Conservation (phyloP, 2,888 invertebrate genomes). For the Leptinotarsa peninsularis region DNA sequence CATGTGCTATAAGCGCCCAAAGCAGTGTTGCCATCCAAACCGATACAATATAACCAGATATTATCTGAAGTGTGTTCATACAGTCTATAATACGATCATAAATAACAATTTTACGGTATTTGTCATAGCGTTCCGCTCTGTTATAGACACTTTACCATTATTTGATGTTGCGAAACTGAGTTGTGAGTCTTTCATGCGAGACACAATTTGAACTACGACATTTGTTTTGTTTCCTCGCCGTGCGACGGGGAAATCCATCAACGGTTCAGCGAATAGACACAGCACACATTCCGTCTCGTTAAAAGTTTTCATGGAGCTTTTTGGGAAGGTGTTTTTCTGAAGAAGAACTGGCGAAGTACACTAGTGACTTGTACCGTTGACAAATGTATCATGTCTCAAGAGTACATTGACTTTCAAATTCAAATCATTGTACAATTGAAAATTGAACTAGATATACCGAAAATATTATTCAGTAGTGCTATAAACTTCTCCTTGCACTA, state of each 20-base stretch:
- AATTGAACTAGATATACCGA: too few relatives aligned
- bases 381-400: too few relatives aligned
- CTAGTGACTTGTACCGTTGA: too few relatives aligned
- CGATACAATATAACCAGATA: constrained; percentile 41
- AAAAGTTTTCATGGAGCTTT: neutral
- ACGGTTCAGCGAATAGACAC: neutral
- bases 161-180: constrained; percentile 42
- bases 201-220: neutral
- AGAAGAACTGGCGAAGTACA: too few relatives aligned
- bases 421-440: too few relatives aligned
- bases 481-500: too few relatives aligned
- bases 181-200: constrained; percentile 11
- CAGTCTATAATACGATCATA: constrained; percentile 44
- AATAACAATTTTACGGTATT: constrained; percentile 51
- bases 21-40: constrained; percentile 32
- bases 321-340: too few relatives aligned
- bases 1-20: constrained; percentile 20
- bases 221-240: constrained; percentile 2
- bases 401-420: too few relatives aligned
- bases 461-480: too few relatives aligned
- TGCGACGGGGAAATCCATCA: neutral
- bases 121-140: constrained; percentile 43
- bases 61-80: constrained; percentile 44
- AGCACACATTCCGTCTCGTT: neutral
- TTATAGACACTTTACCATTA: constrained; percentile 44